Base-by-base conservation (phyloP, 2,113 vertebrate genomes). In the Paralichthys olivaceus region DNA sequence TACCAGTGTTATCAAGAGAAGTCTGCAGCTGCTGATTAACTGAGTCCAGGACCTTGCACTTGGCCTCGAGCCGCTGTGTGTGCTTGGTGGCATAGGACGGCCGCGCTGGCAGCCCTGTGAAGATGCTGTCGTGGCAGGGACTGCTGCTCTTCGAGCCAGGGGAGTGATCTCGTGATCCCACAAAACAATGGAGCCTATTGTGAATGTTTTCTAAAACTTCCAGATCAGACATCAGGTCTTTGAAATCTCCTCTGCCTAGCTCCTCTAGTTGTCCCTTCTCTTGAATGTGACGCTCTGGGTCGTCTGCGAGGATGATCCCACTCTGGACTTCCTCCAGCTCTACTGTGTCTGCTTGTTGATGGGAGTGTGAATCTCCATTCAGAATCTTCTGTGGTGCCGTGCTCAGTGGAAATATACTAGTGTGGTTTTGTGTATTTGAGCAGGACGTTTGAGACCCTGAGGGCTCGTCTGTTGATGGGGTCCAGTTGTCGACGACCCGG, bases 191-290 rank as follows among this genome's bases (percentile, higher is more conserved):
- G 19, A 47, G 51, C 63, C 62, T 66, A 34, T 85, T 86, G 26
- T 79, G 83, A 69, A 43, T 63, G 49, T 89, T 97, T 80, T 97
- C 96, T 26, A 96, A 91, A 76, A 95, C 95, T 61, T 97, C 96
- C 2, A 91, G 57, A 37, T 88, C 88, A 34, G 82, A 89, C 66
- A 87, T 66, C 7, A 76, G 68, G 23, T 84, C 83, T 72, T 85
- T 87, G 14, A 83, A 72, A 80, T 69, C 60, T 80, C 93, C 75
- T 92, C 86, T 19, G 57, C 89, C 80, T 93, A 91, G 88, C 86
- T 85, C 83, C 95, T 96, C 81, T 82, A 94, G 84, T 78, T 95
- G 86, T 92, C 95, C 86, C 94, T 95, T 96, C 79, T 97, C 96
- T 71, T 93, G 94, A 80, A 95, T 92, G 66, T 95, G 93, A 78